phyloP scores from a whole-genome alignment of 2,888 invertebrate genomes.

The Polia nebulosa region DNA sequence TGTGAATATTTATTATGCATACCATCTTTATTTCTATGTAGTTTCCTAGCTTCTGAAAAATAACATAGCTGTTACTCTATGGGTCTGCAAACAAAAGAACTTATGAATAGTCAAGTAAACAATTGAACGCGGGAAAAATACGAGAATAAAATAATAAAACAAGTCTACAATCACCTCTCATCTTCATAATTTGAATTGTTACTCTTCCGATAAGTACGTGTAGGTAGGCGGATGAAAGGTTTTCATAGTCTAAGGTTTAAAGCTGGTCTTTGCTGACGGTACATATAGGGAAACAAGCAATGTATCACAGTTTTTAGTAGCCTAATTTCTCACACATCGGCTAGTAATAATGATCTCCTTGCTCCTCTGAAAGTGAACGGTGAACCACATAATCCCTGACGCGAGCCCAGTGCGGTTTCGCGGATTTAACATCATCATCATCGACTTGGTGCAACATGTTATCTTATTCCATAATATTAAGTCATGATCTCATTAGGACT shows the following conservation, averaged over 20 bases:
- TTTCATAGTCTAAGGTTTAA: too few relatives aligned
- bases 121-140: constrained; percentile 2
- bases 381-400: background rate
- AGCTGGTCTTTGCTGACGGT: background rate
- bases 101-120: background rate
- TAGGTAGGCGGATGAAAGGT: too few relatives aligned
- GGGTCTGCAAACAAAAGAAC: background rate
- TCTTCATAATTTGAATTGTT: background rate
- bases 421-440: background rate
- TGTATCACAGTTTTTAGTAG: background rate
- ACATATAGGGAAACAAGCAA: background rate
- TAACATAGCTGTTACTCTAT: background rate
- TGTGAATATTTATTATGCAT: background rate
- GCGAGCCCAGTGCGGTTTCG: background rate
- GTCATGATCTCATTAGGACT: too few relatives aligned
- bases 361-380: background rate
- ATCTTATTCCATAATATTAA: too few relatives aligned
- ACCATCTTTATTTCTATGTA: background rate
- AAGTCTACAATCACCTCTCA: background rate
- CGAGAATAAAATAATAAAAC: constrained; percentile 1
- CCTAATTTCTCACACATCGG: background rate
- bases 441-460: too few relatives aligned
- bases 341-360: too few relatives aligned
- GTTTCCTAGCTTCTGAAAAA: background rate
- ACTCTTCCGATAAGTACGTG: background rate